Evolutionary conservation across 2,113 vertebrate genomes (phyloP).

Genomic region (Silurus asotus): DNA sequence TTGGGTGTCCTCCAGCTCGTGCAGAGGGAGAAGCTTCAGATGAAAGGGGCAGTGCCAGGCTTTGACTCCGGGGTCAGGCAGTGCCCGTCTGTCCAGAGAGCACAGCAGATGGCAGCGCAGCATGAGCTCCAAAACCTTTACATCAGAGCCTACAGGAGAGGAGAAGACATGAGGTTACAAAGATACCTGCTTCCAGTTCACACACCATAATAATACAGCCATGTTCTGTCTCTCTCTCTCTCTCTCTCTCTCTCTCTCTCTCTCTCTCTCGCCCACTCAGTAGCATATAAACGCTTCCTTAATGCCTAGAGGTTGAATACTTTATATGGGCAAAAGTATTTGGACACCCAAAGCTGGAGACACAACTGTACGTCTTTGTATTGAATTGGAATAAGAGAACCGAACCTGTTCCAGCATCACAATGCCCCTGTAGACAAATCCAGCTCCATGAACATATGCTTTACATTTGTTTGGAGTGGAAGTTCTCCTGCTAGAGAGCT

Average conservation of each 20-base stretch:
- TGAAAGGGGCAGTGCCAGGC: not conserved
- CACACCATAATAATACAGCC: not conserved
- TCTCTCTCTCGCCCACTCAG: not conserved
- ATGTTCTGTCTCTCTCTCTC: not conserved
- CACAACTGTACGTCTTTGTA: too few species aligned
- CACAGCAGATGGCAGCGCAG: slow-evolving; percentile 52
- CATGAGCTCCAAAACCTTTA: slow-evolving; percentile 38
- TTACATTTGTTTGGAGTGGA: too few species aligned
- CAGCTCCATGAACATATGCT: too few species aligned
- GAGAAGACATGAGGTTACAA: slow-evolving; percentile 28
- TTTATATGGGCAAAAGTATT: too few species aligned
- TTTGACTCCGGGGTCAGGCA: slow-evolving; percentile 14
- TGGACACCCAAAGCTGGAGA: too few species aligned
- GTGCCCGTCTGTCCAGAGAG: slow-evolving; percentile 22
- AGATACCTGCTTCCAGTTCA: slow-evolving; percentile 1
- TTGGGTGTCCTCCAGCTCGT: slow-evolving; percentile 4
- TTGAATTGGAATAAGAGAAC: too few species aligned
- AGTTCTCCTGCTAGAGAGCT: too few species aligned
- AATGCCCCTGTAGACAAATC: too few species aligned
- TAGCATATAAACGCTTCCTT: not conserved
- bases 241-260: too few species aligned
- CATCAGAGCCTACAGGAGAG: slow-evolving; percentile 36
- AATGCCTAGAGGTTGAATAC: not conserved
- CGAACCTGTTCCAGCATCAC: too few species aligned
- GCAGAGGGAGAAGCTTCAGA: not conserved